Evolutionary conservation across 2,797 vertebrate species (phyloP), one percentile per base, ranked within the genome.

Genomic region (Platalea minor): DNA sequence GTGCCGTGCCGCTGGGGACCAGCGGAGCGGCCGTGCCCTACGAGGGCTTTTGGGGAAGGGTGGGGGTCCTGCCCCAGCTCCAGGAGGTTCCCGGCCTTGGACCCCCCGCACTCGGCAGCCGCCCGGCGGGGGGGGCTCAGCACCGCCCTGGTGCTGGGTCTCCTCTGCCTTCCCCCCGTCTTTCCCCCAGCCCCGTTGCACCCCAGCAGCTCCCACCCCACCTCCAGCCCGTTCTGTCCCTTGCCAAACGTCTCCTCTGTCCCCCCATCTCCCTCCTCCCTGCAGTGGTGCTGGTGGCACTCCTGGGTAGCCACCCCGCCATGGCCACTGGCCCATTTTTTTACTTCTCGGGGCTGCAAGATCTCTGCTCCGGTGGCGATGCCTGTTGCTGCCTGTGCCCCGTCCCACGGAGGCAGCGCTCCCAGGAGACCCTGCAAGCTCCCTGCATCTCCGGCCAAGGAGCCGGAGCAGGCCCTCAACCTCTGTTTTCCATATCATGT

Each of bases 341-440:
- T 28, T 3, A 19, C 51, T 64, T 39, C 33, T 46, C 6, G 1
- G 24, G 10, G 10, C 74, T 21, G 41, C 4, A 35, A 41, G 19
- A 5, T 24, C 57, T 59, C 48, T 1, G 13, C 43, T 6, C 16
- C 0, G 0, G n/a, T 14, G 51, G 8, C 20, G 3, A 7, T 25
- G 88, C 43, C 74, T 26, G 21, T 50, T 61, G 82, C 70, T 91
- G 79, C 39, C 46, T 2, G 8, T 23, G 75, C 46, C 54, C 70
- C 4, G 0, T n/a, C 61, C 57, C 67, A 23, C 1, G 13, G 78
- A n/a, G 14, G 23, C n/a, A 39, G 37, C 35, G 1, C 10, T 25
- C 25, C 35, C 41, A 12, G 28, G 45, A 46, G 28, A 74, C 17
- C 17, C 63, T 9, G 20, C 31, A 9, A 37, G 29, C 23, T 53